Percentiles rank a stretch among this genome's conserved stretches.
phyloP scores from a whole-genome alignment of 1,140 invertebrate genomes.

The Periplaneta americana region DNA sequence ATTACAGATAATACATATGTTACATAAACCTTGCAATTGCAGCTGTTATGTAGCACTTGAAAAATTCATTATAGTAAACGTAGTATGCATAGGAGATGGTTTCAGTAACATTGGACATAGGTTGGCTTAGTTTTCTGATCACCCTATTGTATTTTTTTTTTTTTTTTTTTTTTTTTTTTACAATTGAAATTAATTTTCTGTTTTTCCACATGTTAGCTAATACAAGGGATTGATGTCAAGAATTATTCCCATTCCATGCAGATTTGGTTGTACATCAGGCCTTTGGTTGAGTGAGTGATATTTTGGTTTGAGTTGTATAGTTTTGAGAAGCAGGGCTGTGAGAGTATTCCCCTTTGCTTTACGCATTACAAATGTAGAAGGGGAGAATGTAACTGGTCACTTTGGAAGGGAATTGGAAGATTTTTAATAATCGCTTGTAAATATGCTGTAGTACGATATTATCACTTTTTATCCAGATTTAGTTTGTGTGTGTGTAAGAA shows the following conservation, averaged over 20 bases:
- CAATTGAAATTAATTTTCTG: no score
- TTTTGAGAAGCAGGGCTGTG: neutral
- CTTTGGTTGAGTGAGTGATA: neutral
- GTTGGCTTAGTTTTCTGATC: no score
- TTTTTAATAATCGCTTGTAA: neutral
- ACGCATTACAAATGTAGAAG: neutral
- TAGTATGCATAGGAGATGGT: no score
- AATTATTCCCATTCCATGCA: neutral
- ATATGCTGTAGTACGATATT: neutral
- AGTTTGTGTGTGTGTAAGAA: neutral
- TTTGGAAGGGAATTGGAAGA: neutral
- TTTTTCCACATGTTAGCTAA: no score
- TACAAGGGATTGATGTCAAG: no score
- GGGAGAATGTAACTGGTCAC: neutral
- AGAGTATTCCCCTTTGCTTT: neutral
- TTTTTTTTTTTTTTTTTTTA: no score
- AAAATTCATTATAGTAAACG: no score
- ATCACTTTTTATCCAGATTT: neutral
- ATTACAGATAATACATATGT: no score
- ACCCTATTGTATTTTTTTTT: no score
- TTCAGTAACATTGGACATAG: no score
- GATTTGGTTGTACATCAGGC: neutral
- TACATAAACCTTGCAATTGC: no score
- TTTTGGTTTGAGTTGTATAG: neutral
- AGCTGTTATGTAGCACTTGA: no score